Conservation (phyloP, 2,888 invertebrate genomes). For the Emesis russula region DNA sequence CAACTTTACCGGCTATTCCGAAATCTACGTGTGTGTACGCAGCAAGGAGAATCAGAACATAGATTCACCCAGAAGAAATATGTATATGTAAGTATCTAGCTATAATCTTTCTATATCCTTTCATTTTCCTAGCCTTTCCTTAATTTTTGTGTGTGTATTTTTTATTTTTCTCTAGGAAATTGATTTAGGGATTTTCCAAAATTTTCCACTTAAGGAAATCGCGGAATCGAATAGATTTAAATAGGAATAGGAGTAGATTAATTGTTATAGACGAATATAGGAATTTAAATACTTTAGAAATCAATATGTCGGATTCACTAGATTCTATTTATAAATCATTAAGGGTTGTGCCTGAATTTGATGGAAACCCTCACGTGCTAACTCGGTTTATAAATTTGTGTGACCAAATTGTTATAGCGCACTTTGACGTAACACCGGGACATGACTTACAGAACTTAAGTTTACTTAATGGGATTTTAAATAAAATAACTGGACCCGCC, state of each 20-base stretch:
- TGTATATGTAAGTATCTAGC: background rate
- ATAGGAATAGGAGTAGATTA: conserved; percentile 2
- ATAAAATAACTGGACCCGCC: too few species aligned
- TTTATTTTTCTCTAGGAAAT: background rate
- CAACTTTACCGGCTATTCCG: background rate
- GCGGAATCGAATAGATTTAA: background rate
- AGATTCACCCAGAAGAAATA: conserved; percentile 3
- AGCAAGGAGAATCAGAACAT: background rate
- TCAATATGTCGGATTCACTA: background rate
- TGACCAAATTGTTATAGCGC: too few species aligned
- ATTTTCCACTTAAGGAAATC: background rate
- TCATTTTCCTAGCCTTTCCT: background rate
- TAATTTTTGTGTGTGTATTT: background rate
- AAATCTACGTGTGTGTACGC: background rate
- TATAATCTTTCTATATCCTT: background rate
- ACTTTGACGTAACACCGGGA: too few species aligned
- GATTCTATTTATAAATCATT: conserved; percentile 4
- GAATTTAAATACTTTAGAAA: conserved; percentile 1
- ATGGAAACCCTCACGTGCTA: background rate
- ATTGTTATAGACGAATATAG: background rate
- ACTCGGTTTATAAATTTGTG: too few species aligned
- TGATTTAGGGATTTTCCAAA: background rate
- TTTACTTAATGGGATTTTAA: too few species aligned
- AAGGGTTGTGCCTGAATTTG: background rate
- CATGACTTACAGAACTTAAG: too few species aligned